Evolutionary conservation across 1,140 invertebrate species (phyloP), one percentile per base, ranked within the genome.

Genomic region (Hetaerina americana): DNA sequence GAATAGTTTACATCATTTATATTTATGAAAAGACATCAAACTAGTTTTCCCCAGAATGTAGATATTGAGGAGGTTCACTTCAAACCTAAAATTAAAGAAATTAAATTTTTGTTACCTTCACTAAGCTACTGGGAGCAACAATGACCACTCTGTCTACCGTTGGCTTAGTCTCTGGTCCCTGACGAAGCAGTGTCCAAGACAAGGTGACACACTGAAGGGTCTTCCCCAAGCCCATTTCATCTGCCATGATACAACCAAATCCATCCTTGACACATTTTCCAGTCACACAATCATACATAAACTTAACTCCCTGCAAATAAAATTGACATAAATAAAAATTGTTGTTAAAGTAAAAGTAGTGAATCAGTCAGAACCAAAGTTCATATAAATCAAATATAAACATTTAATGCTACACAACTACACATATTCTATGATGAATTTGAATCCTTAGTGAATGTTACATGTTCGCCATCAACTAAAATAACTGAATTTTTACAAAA

Each of bases 251-350:
- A 77, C 96, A 98, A 1, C 97, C 96, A 84, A 88, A 92, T 73
- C 90, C 92, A 75, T 88, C 85, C 73, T 92, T 90, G 74, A 98
- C 97, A 77, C 93, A 88, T 72, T 85, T 83, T 18, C 97, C 98
- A 29, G 93, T 98, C 0, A 99, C 96, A 86, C 97, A 99, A 79
- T 99, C 96, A 80, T 98, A 99, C 96, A 99, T 98, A 81, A 99
- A 99, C 79, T 97, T 96, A 0, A 99, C 97, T 27, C 98, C 98
- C 86, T 86, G 75, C 28, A 80, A 79, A 73, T 72, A 29, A 71
- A 68, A 71, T 68, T n/a, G n/a, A n/a, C n/a, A n/a, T n/a, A n/a
- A n/a, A n/a, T n/a, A n/a, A 25, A 69, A 66, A 49, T 12, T 69
- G 69, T n/a, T 69, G 57, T 72, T 25, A 68, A 70, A 70, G 22